phyloP scores from a whole-genome alignment of 2,113 vertebrate species.

The Dendrocopos noguchii region DNA sequence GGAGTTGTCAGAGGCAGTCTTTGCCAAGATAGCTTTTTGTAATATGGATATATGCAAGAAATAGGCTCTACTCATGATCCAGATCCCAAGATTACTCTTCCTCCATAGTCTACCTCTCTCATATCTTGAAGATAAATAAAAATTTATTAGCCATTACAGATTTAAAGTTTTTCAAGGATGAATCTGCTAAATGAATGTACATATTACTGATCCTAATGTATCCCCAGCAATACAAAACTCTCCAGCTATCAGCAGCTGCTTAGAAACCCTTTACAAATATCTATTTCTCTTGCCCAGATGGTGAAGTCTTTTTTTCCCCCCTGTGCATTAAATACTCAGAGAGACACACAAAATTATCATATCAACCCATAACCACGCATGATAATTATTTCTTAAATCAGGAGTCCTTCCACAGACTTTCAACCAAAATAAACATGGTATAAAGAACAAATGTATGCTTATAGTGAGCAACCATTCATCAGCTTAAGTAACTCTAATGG shows the following conservation, averaged over 20 bases:
- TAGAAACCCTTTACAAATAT: background rate
- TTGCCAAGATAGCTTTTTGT: background rate
- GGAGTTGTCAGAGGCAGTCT: background rate
- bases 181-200: background rate
- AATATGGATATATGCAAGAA: background rate
- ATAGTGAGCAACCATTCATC: conserved; percentile 48
- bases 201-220: background rate
- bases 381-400: conserved; percentile 37
- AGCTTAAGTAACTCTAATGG: conserved; percentile 64
- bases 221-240: background rate
- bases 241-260: conserved; percentile 1
- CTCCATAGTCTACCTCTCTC: accelerated
- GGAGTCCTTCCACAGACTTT: background rate
- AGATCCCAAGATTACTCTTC: background rate
- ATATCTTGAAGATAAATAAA: background rate
- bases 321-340: background rate
- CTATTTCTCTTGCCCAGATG: background rate
- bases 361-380: background rate
- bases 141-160: background rate
- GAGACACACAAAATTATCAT: conserved; percentile 36
- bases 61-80: background rate
- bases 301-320: background rate
- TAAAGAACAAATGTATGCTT: conserved; percentile 25
- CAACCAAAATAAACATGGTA: conserved; percentile 41
- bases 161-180: background rate